Conservation (phyloP, 1,140 invertebrate species). For the Leucophenga varia region DNA sequence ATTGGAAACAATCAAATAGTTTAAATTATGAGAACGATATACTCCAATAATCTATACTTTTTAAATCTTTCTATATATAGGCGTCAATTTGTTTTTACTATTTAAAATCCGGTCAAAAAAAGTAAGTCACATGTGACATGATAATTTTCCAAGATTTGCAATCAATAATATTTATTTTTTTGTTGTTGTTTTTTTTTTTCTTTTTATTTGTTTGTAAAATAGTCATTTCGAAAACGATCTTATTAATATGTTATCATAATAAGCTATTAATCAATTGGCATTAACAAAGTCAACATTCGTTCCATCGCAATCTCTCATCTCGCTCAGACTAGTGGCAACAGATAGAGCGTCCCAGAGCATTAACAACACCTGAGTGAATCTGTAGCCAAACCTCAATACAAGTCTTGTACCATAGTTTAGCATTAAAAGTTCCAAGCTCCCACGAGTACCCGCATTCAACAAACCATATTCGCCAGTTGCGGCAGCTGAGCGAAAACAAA, state of each 20-base stretch:
- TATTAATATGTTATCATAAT: slow-evolving; percentile 56
- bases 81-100: too few species aligned
- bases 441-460: too few species aligned
- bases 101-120: too few species aligned
- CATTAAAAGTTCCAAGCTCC: too few species aligned
- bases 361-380: too few species aligned
- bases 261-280: slow-evolving; percentile 48
- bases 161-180: slow-evolving; percentile 10
- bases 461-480: too few species aligned
- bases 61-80: too few species aligned
- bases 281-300: slow-evolving; percentile 34
- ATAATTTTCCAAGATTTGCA: slow-evolving; percentile 1
- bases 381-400: too few species aligned
- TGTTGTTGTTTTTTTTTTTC: slow-evolving; percentile 27
- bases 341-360: slow-evolving; percentile 24
- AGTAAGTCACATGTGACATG: slow-evolving; percentile 14
- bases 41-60: too few species aligned
- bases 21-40: too few species aligned
- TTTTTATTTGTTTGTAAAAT: slow-evolving; percentile 14
- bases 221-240: slow-evolving; percentile 50
- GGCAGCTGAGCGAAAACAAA: slow-evolving; percentile 25
- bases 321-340: slow-evolving; percentile 19
- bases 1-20: too few species aligned
- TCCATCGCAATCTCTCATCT: slow-evolving; percentile 28
- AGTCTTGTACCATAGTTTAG: too few species aligned